These are phyloP conservation scores for Chloroclysta siterata DNA, from an alignment of 2,888 invertebrate genomes.

Conservation along the genomic window DNA sequence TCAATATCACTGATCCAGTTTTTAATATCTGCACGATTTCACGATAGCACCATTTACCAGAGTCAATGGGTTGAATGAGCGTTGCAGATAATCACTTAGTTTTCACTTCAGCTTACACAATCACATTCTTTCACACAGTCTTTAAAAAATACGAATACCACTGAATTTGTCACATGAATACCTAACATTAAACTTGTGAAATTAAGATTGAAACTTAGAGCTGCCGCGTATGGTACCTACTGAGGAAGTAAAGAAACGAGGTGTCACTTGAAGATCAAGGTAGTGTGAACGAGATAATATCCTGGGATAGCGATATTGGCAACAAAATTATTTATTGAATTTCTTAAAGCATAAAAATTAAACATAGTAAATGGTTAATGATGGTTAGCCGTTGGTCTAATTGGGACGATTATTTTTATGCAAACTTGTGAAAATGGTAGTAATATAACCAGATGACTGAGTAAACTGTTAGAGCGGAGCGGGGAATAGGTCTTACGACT, in stretches of 20 bases:
- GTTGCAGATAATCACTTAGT: conserved; percentile 1
- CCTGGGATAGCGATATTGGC: conserved; percentile 33
- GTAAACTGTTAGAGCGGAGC: background rate
- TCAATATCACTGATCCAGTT: conserved; percentile 15
- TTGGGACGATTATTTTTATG: too few relatives aligned
- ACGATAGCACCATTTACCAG: conserved; percentile 6
- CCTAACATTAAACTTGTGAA: conserved; percentile 46
- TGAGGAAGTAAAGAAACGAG: conserved; percentile 55
- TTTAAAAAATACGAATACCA: too few relatives aligned
- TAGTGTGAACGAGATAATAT: conserved; percentile 45
- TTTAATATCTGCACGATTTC: conserved; percentile 16
- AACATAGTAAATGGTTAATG: too few relatives aligned
- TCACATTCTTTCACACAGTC: background rate
- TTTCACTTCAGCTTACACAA: background rate
- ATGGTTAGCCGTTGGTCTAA: too few relatives aligned
- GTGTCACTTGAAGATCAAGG: conserved; percentile 55
- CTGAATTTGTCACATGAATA: conserved; percentile 10
- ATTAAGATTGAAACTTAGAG: conserved; percentile 60
- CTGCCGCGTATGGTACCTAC: conserved; percentile 14
- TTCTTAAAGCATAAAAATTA: too few relatives aligned
- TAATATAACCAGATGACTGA: too few relatives aligned
- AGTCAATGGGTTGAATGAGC: conserved; percentile 16
- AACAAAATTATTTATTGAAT: background rate
- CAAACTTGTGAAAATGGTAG: too few relatives aligned
- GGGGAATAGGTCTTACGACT: conserved; percentile 47